Evolutionary conservation across 1,140 invertebrate species (phyloP).

Genomic region (Lepidotrigona ventralis): DNA sequence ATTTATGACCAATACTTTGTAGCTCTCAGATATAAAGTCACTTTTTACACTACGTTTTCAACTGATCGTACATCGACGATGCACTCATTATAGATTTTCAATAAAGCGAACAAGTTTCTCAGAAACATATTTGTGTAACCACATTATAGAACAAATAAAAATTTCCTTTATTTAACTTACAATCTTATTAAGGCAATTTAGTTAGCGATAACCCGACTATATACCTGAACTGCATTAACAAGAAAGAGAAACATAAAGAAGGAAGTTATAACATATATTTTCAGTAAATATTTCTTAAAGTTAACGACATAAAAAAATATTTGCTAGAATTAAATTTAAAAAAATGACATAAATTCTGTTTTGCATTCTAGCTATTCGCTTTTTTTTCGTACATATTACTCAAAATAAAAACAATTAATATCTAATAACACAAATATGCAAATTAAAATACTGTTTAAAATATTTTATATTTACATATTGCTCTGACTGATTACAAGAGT

Average conservation of each 20-base stretch:
- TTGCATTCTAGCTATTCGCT: neutral
- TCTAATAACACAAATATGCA: slow-evolving; percentile 23
- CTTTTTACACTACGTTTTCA: slow-evolving; percentile 19
- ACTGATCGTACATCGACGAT: slow-evolving; percentile 46
- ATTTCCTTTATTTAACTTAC: slow-evolving; percentile 13
- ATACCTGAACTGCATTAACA: slow-evolving; percentile 14
- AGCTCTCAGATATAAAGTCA: slow-evolving; percentile 59
- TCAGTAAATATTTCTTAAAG: slow-evolving; percentile 20
- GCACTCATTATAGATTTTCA: slow-evolving; percentile 49
- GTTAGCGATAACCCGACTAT: slow-evolving; percentile 13
- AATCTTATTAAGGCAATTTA: slow-evolving; percentile 34
- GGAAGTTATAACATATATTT: neutral
- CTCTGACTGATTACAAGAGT: slow-evolving; percentile 49
- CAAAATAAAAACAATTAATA: neutral
- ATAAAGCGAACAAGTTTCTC: slow-evolving; percentile 58
- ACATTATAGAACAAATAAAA: slow-evolving; percentile 22
- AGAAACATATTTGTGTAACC: slow-evolving; percentile 18
- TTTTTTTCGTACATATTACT: neutral
- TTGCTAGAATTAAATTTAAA: slow-evolving; percentile 12
- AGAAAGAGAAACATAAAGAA: slow-evolving; percentile 6
- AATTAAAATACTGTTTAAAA: slow-evolving; percentile 32
- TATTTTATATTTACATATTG: slow-evolving; percentile 45
- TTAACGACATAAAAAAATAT: slow-evolving; percentile 33
- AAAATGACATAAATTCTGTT: slow-evolving; percentile 1
- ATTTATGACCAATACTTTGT: slow-evolving; percentile 14